Evolutionary conservation across 2,113 vertebrate genomes (phyloP).

Genomic region (Otolemur garnettii): DNA sequence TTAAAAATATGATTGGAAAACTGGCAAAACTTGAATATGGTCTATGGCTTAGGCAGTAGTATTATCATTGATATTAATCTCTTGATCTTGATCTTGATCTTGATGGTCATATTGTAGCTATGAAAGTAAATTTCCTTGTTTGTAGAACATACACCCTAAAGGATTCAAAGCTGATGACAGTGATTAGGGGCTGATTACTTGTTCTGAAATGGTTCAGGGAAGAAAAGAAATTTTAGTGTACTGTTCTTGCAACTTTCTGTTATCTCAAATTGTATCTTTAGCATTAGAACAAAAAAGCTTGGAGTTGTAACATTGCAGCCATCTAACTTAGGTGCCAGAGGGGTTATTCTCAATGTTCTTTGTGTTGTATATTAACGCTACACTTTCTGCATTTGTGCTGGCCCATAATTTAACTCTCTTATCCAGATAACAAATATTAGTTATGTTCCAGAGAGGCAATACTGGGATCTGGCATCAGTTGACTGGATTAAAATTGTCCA

Average conservation of each 20-base stretch:
- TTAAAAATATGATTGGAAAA: background rate
- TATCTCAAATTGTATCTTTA: conserved; percentile 34
- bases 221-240: background rate
- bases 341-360: background rate
- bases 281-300: background rate
- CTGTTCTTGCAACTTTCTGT: background rate
- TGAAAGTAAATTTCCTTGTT: background rate
- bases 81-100: background rate
- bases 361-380: background rate
- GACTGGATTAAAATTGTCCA: background rate
- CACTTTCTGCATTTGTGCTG: background rate
- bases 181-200: background rate
- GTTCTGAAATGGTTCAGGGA: background rate
- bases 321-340: background rate
- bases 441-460: background rate
- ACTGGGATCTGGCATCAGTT: background rate
- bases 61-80: background rate
- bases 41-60: background rate
- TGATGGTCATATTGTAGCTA: background rate
- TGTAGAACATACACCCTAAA: background rate
- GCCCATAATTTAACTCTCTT: background rate
- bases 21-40: background rate
- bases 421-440: background rate
- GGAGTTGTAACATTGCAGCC: background rate
- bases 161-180: background rate